Evolutionary conservation across 2,797 vertebrate species (phyloP).

Genomic region (Peromyscus aztecus): DNA sequence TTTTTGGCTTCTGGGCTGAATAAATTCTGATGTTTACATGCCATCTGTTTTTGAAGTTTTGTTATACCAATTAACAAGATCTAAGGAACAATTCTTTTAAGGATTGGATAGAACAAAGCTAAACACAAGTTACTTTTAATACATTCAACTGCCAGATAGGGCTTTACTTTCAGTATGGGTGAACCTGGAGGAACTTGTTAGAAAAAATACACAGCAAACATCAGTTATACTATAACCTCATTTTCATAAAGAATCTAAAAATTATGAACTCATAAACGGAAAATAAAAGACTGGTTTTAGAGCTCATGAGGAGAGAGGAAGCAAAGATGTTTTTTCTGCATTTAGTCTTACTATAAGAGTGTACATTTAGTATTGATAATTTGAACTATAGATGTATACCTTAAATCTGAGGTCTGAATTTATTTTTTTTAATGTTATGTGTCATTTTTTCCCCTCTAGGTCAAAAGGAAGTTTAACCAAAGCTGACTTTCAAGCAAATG

Average conservation of each 20-base stretch:
- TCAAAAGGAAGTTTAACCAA: background rate
- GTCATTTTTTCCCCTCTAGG: background rate
- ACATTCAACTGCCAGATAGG: background rate
- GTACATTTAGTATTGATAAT: background rate
- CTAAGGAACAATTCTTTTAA: background rate
- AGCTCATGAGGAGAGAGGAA: fast-evolving
- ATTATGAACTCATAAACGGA: background rate
- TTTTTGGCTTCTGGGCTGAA: background rate
- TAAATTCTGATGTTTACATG: background rate
- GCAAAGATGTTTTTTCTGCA: background rate
- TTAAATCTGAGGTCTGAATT: background rate
- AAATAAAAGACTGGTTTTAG: background rate
- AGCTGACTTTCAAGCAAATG: background rate
- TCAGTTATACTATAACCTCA: background rate
- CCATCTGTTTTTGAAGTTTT: background rate
- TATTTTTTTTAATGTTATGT: background rate
- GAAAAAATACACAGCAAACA: background rate
- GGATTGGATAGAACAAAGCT: background rate
- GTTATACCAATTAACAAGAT: background rate
- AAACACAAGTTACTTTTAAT: background rate
- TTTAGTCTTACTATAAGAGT: background rate
- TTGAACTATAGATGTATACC: background rate
- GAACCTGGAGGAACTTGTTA: fast-evolving
- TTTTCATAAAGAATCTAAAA: background rate
- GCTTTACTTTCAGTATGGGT: background rate